Evolutionary conservation across 2,888 invertebrate genomes (phyloP).

Genomic region (Dolichopus griseipennis): DNA sequence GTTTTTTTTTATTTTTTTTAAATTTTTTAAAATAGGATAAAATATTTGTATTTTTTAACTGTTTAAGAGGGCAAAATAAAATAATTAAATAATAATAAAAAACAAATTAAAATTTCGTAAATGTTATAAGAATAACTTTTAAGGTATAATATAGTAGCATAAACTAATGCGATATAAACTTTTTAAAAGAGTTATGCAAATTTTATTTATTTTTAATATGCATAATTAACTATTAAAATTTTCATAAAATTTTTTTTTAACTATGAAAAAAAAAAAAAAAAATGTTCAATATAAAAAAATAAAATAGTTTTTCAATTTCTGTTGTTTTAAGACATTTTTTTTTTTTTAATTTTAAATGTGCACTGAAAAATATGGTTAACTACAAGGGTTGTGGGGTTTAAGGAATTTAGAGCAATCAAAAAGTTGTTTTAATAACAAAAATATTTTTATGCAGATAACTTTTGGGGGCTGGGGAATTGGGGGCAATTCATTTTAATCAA

Average conservation of each 20-base stretch:
- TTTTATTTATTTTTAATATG: too few relatives aligned
- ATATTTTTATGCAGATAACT: background rate
- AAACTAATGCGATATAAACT: too few relatives aligned
- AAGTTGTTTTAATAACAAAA: background rate
- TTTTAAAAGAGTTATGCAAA: too few relatives aligned
- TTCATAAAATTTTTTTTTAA: too few relatives aligned
- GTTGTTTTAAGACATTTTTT: too few relatives aligned
- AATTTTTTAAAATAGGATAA: background rate
- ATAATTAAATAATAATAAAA: too few relatives aligned
- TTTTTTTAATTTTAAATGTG: background rate
- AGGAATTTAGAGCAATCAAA: background rate
- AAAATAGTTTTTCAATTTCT: background rate
- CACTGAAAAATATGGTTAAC: background rate
- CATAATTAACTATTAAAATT: too few relatives aligned
- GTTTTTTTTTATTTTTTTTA: background rate
- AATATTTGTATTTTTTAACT: too few relatives aligned
- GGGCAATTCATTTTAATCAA: background rate
- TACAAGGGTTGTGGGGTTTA: background rate
- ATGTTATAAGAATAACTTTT: too few relatives aligned
- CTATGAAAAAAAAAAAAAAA: background rate
- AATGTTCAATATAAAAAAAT: background rate
- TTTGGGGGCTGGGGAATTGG: background rate
- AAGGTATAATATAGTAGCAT: too few relatives aligned
- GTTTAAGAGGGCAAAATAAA: too few relatives aligned
- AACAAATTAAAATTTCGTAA: too few relatives aligned